These are phyloP conservation scores for Eulemur macaco DNA, from an alignment of 2,113 vertebrate species.

Conservation along the genomic window DNA sequence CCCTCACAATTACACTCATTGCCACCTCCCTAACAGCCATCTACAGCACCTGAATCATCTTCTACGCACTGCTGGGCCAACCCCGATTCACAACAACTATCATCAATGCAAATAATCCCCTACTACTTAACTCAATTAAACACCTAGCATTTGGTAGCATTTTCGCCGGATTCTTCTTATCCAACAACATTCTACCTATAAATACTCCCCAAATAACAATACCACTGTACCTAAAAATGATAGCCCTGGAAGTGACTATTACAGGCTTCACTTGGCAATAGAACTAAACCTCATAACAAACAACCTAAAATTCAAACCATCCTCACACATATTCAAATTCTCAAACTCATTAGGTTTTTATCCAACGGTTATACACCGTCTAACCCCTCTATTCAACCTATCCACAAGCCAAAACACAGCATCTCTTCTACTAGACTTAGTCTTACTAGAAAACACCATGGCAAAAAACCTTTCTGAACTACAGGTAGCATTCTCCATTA, in stretches of 20 bases:
- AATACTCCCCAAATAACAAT: neutral
- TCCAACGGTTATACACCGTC: neutral
- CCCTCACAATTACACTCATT: neutral
- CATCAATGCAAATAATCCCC: neutral
- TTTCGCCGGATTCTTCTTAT: neutral
- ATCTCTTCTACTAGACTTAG: neutral
- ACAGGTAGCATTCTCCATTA: fast-evolving
- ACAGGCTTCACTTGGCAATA: fast-evolving
- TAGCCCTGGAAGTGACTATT: fast-evolving
- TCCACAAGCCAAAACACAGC: neutral
- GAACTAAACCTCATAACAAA: neutral
- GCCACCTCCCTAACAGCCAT: fast-evolving
- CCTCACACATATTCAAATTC: neutral
- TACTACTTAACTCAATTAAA: neutral
- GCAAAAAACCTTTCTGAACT: fast-evolving
- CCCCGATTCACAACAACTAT: fast-evolving
- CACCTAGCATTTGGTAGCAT: neutral
- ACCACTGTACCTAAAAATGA: neutral
- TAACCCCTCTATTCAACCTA: too few species aligned
- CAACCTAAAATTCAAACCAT: neutral
- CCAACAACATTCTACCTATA: fast-evolving
- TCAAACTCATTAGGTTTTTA: neutral
- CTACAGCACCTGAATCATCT: neutral
- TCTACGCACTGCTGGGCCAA: too few species aligned
- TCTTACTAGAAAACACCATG: neutral